Percentiles rank a stretch among this genome's conserved stretches.
Conservation (phyloP, 2,113 vertebrate genomes). For the Macaca fascicularis region T2T-MFA8v1.1 NC_088384.1:77284001-77284500, state of each 20-base stretch:
- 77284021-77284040: not conserved
- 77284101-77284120: constrained; percentile 1
- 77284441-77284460: no score
- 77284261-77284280: not conserved
- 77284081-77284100: constrained; percentile 5
- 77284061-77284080: not conserved
- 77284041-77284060: constrained; percentile 17
- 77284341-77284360: not conserved
- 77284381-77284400: not conserved
- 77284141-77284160: constrained; percentile 22
- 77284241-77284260: not conserved
- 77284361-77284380: not conserved
- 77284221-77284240: not conserved
- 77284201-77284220: not conserved
- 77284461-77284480: no score
- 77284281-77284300: not conserved
- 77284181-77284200: not conserved
- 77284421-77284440: no score
- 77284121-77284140: not conserved
- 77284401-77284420: no score
- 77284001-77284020: constrained; percentile 12
- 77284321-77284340: not conserved
- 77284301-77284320: not conserved
- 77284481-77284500: no score
- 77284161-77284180: not conserved